Conservation (phyloP, 2,888 invertebrate species). For the Rhagonycha lutea region DNA sequence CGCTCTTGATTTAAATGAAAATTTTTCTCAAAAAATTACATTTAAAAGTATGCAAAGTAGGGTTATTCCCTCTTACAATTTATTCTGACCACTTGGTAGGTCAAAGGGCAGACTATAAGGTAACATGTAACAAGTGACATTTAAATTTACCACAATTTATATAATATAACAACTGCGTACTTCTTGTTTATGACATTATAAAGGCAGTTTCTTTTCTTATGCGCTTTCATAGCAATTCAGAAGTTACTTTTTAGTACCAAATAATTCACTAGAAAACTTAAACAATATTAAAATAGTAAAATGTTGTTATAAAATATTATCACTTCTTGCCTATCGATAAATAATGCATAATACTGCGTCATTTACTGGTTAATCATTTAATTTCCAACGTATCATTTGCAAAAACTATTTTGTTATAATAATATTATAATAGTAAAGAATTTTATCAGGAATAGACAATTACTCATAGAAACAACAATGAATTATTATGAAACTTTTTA, state of each 20-base stretch:
- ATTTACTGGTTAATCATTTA: background rate
- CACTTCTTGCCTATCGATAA: background rate
- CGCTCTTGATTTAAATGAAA: background rate
- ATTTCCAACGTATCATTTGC: background rate
- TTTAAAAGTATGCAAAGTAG: background rate
- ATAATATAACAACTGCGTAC: constrained; percentile 7
- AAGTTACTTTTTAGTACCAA: background rate
- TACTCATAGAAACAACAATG: background rate
- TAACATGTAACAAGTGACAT: constrained; percentile 30
- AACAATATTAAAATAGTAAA: background rate
- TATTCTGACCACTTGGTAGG: constrained; percentile 12
- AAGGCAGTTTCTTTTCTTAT: background rate
- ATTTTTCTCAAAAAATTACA: background rate
- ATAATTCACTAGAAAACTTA: background rate
- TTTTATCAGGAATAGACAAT: background rate
- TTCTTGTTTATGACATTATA: background rate
- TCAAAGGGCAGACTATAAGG: constrained; percentile 15
- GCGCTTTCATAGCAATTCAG: background rate
- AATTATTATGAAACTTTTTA: background rate
- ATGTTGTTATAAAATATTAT: background rate
- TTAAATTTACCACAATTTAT: constrained; percentile 24
- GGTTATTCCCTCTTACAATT: constrained; percentile 12
- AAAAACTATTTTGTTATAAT: background rate
- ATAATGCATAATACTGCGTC: background rate
- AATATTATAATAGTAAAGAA: background rate